A percentile compares a stretch with the other conserved stretches of the same genome.
These are phyloP conservation scores for Phrynocephalus versicolor DNA, from an alignment of 2,113 vertebrate species.

Conservation along the genomic window DNA sequence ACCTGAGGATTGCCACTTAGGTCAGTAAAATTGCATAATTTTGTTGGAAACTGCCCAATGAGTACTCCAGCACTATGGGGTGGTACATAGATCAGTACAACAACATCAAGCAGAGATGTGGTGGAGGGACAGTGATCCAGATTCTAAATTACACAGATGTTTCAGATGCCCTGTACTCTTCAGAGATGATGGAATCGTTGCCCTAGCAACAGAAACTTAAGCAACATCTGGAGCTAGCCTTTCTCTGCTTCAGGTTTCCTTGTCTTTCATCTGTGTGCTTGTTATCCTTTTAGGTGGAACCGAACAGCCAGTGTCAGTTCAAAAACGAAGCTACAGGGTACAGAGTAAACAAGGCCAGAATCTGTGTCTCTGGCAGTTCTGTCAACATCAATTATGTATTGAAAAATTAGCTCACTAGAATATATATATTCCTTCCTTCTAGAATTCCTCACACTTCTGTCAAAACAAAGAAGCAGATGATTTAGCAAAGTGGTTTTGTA, in stretches of 20 bases:
- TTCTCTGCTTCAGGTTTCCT: slow-evolving; percentile 55
- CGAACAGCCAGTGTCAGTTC: slow-evolving; percentile 40
- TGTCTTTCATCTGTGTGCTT: slow-evolving; percentile 36
- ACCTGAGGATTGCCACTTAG: too few species aligned
- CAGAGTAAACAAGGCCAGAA: slow-evolving; percentile 30
- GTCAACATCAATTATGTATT: slow-evolving; percentile 34
- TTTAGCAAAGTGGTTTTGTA: neutral
- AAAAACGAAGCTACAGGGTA: slow-evolving; percentile 40
- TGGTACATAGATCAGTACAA: too few species aligned
- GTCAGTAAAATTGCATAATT: too few species aligned
- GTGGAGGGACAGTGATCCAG: slow-evolving; percentile 45
- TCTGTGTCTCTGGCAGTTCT: slow-evolving; percentile 48
- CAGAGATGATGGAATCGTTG: slow-evolving; percentile 66
- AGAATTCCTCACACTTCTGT: slow-evolving; percentile 16
- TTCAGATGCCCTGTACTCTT: slow-evolving; percentile 59
- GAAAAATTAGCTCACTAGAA: slow-evolving; percentile 7
- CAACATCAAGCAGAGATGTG: too few species aligned
- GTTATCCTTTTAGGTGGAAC: slow-evolving; percentile 57
- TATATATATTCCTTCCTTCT: neutral
- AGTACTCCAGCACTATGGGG: too few species aligned
- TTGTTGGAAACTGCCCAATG: too few species aligned
- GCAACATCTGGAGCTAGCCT: slow-evolving; percentile 61
- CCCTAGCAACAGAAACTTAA: slow-evolving; percentile 67
- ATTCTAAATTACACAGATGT: slow-evolving; percentile 74
- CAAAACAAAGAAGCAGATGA: slow-evolving; percentile 4